Evolutionary conservation across 2,113 vertebrate species (phyloP), one percentile per base, ranked within the genome.

Genomic region (Xenopus borealis): DNA sequence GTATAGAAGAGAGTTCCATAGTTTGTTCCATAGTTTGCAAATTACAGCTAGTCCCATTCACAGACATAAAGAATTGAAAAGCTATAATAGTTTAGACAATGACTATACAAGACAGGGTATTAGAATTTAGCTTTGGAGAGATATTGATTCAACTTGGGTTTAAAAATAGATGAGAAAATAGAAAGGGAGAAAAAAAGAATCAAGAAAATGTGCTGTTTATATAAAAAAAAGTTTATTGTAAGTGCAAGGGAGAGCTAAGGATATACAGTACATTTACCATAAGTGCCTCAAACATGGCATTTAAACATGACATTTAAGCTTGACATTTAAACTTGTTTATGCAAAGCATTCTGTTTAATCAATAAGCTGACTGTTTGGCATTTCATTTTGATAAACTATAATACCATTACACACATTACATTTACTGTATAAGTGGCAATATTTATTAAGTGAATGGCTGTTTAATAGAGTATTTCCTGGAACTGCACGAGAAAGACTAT

Each of bases 321-420:
- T 74, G 72, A 66, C 72, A 59, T 74, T 67, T 50, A 67, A 74
- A 59, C 19, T 20, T 75, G 72, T 68, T 68, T 75, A 68, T 53
- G 47, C 13, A n/a, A 67, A 33, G 19, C 19, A 67, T 50, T 61
- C 40, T 16, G 17, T 75, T 20, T 45, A 74, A 61, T 74, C 40
- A 67, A 58, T 75, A 68, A 68, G 12, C 16, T 14, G 55, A 62
- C 40, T 62, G 55, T 68, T 75, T 68, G 59, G 57, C 53, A 62
- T 62, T 68, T 47, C 9, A 27, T 11, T 52, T 61, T 68, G 23
- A 68, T 27, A 62, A 6, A 10, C 61, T 75, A 68, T 62, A 66
- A 59, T 58, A 66, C 13, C 53, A 40, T 52, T 63, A 45, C 13
- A 58, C 66, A 47, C 19, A 23, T 23, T 62, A 17, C 10, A 17